Evolutionary conservation across 1,140 invertebrate species (phyloP).

Genomic region (Drosophila tani): DNA sequence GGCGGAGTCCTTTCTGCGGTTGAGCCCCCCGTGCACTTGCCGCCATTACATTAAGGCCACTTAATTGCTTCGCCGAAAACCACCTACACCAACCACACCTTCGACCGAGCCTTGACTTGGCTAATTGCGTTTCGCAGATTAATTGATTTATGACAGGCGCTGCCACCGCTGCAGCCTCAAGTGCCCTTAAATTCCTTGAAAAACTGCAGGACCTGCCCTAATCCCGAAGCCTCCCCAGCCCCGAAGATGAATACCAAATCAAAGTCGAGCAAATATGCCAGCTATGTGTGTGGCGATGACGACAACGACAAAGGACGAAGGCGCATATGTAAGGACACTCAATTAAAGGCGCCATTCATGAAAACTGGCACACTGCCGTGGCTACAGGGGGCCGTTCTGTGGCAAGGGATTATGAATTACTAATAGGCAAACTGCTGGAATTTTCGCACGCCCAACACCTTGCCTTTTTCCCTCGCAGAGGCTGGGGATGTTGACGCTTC

Average conservation of each 20-base stretch:
- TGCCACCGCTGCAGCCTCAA: slow-evolving; percentile 37
- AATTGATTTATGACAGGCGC: slow-evolving; percentile 73
- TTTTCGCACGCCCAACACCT: slow-evolving; percentile 67
- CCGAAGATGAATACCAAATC: slow-evolving; percentile 63
- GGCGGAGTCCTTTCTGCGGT: slow-evolving; percentile 16
- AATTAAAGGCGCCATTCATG: slow-evolving; percentile 73
- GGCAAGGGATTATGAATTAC: slow-evolving; percentile 75
- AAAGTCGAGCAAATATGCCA: slow-evolving; percentile 65
- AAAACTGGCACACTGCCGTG: slow-evolving; percentile 53
- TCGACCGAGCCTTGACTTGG: slow-evolving; percentile 30
- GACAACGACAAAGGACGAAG: slow-evolving; percentile 21
- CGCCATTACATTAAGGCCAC: slow-evolving; percentile 46
- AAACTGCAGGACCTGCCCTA: background rate
- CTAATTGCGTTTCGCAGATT: slow-evolving; percentile 75
- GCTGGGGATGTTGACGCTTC: slow-evolving; percentile 55
- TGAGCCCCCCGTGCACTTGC: slow-evolving; percentile 12
- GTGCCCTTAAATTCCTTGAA: slow-evolving; percentile 43
- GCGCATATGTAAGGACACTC: slow-evolving; percentile 50
- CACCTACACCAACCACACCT: slow-evolving; percentile 17
- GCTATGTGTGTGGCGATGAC: slow-evolving; percentile 4
- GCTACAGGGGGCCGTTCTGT: background rate
- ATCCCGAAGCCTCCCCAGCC: background rate
- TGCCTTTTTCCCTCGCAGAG: slow-evolving; percentile 26
- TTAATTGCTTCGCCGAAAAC: slow-evolving; percentile 55
- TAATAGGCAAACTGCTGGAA: slow-evolving; percentile 73